Evolutionary conservation across 2,888 invertebrate species (phyloP), one percentile per base, ranked within the genome.

Genomic region (Busseola fusca): DNA sequence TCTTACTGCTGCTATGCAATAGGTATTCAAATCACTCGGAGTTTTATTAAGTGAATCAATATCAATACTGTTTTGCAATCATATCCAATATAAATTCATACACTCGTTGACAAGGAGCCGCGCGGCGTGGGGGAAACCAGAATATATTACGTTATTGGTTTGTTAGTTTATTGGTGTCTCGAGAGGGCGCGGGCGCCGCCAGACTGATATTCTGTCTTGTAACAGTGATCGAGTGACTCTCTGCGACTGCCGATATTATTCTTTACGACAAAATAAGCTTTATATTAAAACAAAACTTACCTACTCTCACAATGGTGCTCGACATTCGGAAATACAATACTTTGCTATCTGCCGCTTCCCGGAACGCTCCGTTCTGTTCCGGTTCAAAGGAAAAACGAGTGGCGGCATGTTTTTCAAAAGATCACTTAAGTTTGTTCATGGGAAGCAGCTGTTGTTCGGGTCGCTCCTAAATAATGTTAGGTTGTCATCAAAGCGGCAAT

Each of bases 401-500:
- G n/a, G 40, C 14, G 30, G 1, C 48, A 45, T 25, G 30, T 48
- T 74, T 74, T 79, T 78, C 3, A 72, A 52, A 72, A 76, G 69
- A 73, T 52, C 48, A 63, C 58, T 59, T 40, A 68, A 25, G 14
- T 40, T 63, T 27, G 54, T 67, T 68, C 9, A 67, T 25, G 48
- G 25, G n/a, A 54, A 57, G 34, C 57, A 69, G 58, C 67, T 63
- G 79, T 69, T 59, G 50, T 40, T 34, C 50, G 48, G 75, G 18
- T 40, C 63, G 76, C 85, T 81, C 85, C 83, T 87, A 88, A 89
- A 90, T 87, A 85, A 88, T 81, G 60, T 83, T 78, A 85, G 86
- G 87, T 90, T 89, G 87, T 81, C 87, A 84, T 84, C 84, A 84
- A 87, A 89, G 87, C 79, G 86, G 87, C 87, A 86, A 88, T 90